phyloP scores from a whole-genome alignment of 2,797 vertebrate species.

The Mormyrus hasselquistii region DNA sequence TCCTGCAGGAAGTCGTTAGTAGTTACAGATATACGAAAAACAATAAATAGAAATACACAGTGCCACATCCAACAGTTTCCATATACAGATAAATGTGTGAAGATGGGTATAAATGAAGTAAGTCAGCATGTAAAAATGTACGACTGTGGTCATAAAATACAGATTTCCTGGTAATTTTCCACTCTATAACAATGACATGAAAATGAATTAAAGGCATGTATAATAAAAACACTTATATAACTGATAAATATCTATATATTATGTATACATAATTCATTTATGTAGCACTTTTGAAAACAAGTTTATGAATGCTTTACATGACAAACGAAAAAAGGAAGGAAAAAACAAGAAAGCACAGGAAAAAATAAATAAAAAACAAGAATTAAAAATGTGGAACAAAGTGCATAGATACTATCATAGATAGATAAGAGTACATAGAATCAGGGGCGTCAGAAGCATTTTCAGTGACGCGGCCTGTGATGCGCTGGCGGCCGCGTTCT shows the following conservation, averaged over 20 bases:
- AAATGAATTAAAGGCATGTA: neutral
- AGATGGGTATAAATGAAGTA: neutral
- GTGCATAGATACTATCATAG: neutral
- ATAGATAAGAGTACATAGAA: neutral
- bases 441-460: too few relatives aligned
- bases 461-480: neutral
- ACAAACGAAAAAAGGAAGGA: neutral
- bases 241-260: neutral
- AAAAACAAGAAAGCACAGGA: neutral
- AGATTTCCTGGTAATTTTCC: neutral
- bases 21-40: neutral
- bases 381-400: neutral
- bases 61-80: neutral
- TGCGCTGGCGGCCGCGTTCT: neutral
- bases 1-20: neutral
- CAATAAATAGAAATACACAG: neutral
- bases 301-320: neutral
- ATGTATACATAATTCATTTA: neutral
- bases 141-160: neutral
- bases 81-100: neutral
- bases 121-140: neutral
- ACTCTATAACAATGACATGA: neutral
- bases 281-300: neutral
- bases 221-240: neutral
- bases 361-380: neutral